Conservation (phyloP, 37 sponge, comb jelly and placozoan species). For the Oopsacas minuta region DNA sequence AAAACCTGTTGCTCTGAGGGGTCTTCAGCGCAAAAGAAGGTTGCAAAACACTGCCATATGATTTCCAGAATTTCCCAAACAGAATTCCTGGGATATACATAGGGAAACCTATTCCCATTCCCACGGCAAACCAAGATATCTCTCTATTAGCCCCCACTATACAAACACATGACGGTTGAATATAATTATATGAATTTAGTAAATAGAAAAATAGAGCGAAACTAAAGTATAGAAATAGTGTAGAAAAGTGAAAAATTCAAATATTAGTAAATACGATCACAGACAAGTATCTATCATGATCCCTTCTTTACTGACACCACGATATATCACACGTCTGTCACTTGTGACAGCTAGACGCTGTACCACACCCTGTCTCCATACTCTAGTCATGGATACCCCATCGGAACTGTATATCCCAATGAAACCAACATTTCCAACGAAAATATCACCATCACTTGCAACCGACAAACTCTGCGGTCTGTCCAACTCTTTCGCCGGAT, state of each 20-base stretch:
- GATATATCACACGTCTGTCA: not conserved
- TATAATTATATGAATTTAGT: not conserved
- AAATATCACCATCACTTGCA: not conserved
- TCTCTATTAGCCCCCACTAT: no score
- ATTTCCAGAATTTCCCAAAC: no score
- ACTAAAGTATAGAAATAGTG: not conserved
- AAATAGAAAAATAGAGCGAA: not conserved
- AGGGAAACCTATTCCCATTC: no score
- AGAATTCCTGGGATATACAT: no score
- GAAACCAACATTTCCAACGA: slow-evolving; percentile 8
- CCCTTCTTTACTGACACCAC: not conserved
- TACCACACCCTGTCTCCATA: not conserved
- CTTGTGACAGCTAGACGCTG: not conserved
- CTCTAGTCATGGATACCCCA: not conserved
- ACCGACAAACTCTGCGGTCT: slow-evolving; percentile 2
- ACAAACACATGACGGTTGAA: not conserved
- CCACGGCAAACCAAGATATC: no score
- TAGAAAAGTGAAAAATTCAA: not conserved
- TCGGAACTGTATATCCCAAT: not conserved
- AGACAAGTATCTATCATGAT: not conserved
- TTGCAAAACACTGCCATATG: no score
- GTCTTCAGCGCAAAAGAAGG: no score
- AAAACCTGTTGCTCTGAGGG: no score
- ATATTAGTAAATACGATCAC: not conserved
- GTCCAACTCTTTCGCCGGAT: not conserved